Evolutionary conservation across 2,888 invertebrate species (phyloP), one percentile per base, ranked within the genome.

Genomic region (Conops quadrifasciatus): DNA sequence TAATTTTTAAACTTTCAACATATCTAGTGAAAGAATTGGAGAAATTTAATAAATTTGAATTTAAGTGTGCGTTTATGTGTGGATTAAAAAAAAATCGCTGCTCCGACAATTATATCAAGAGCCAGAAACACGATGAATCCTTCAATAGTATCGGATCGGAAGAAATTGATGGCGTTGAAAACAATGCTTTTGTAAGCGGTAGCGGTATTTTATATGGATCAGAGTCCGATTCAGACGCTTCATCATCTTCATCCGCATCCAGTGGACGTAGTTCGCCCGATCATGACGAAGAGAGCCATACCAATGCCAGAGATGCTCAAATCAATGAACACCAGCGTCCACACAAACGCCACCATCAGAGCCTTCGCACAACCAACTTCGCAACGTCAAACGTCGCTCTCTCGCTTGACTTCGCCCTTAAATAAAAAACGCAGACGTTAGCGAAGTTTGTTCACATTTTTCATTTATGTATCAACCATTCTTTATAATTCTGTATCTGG

Each of bases 91-190:
- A 83, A 80, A 77, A 58, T 75, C 75, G 78, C 79, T 82, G 78
- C 79, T 79, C 79, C 79, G 75, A 81, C 80, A 79, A 83, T 81
- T 80, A 82, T 84, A 85, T 82, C 82, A 85, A 85, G 85, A 85
- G 81, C 82, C 85, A 85, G 85, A 83, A 83, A 84, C 84, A 83
- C 81, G 81, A 84, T 85, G 85, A 85, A 82, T 83, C 84, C 78
- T 80, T 83, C 75, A 84, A 83, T 78, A 83, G 80, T 85, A 91
- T 92, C 79, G 84, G 82, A 85, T 92, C 92, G 86, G 93, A 93
- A 80, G 92, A 90, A 80, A 92, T 92, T 87, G 92, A 92, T 84
- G 91, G 91, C 53, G 92, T 91, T 85, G 91, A 90, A 78, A 89
- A 88, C 83, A 92, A 91, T 60, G 92, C 91, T 69, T 92, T 92